Conservation (phyloP, 2,797 vertebrate genomes). For the Naso thynnoides region DNA sequence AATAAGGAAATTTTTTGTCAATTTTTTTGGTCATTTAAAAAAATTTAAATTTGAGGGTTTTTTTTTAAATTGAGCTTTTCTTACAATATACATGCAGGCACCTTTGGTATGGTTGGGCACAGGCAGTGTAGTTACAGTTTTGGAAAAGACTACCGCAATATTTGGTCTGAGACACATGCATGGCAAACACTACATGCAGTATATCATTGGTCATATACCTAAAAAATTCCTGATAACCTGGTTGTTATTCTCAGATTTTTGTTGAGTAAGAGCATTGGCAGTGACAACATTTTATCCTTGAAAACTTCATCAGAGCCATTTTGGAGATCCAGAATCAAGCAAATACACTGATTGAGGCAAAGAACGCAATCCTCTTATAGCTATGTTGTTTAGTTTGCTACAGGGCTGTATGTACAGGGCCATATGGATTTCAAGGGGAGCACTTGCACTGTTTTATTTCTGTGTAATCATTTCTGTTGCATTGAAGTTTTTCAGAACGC, state of each 20-base stretch:
- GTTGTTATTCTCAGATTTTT: not conserved
- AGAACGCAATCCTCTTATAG: not conserved
- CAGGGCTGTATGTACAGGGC: not conserved
- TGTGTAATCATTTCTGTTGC: not conserved
- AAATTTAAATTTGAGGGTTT: not conserved
- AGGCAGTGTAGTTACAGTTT: not conserved
- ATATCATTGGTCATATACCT: too few species aligned
- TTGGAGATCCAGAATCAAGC: not conserved
- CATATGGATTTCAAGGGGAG: not conserved
- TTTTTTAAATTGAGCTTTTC: not conserved
- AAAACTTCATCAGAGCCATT: not conserved
- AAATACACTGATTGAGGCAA: not conserved
- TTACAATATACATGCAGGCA: not conserved
- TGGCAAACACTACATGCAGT: too few species aligned
- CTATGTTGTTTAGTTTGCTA: not conserved
- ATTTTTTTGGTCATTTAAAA: too few species aligned
- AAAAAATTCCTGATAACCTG: not conserved
- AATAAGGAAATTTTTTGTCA: too few species aligned
- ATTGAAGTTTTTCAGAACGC: not conserved
- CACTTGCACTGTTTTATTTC: too few species aligned
- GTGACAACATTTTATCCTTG: not conserved
- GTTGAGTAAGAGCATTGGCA: not conserved
- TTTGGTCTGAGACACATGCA: not conserved
- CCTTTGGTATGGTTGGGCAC: not conserved
- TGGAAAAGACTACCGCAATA: not conserved